A percentile compares a stretch with the other conserved stretches of the same genome.
Evolutionary conservation across 2,113 vertebrate species (phyloP).

Genomic region (Neopipo cinnamomea): DNA sequence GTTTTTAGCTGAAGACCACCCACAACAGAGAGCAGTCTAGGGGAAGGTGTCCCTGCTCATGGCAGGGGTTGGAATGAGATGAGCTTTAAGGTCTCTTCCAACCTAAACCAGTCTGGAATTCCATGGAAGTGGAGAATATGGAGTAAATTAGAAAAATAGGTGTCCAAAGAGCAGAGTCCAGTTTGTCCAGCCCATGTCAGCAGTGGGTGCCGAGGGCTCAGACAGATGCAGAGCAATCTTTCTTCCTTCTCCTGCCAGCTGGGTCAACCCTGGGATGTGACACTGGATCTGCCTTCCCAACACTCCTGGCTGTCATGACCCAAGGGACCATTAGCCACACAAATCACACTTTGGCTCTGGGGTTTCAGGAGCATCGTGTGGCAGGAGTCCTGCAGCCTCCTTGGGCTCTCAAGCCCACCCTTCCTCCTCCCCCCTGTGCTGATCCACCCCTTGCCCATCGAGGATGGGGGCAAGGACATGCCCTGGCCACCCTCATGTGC

Average conservation of each 20-base stretch:
- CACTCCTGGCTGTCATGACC: neutral
- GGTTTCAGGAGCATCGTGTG: too few species aligned
- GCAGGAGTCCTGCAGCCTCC: neutral
- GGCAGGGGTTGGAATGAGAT: neutral
- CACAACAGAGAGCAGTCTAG: accelerated
- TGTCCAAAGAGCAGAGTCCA: neutral
- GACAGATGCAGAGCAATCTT: neutral
- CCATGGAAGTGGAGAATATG: neutral
- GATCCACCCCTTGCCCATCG: accelerated
- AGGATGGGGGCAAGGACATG: neutral
- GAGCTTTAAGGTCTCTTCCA: neutral
- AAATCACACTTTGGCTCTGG: neutral
- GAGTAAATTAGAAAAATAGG: neutral
- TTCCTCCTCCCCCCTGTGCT: neutral
- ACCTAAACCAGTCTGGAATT: neutral
- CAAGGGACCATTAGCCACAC: neutral
- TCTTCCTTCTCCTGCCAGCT: neutral
- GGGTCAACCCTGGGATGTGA: neutral
- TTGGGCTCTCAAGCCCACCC: neutral
- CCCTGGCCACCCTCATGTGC: neutral
- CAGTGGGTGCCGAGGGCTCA: neutral
- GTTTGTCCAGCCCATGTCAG: neutral
- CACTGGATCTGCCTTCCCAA: neutral
- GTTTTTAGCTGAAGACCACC: neutral
- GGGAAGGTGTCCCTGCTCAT: neutral